phyloP scores from a whole-genome alignment of 2,888 invertebrate species.

The Bibio marci region DNA sequence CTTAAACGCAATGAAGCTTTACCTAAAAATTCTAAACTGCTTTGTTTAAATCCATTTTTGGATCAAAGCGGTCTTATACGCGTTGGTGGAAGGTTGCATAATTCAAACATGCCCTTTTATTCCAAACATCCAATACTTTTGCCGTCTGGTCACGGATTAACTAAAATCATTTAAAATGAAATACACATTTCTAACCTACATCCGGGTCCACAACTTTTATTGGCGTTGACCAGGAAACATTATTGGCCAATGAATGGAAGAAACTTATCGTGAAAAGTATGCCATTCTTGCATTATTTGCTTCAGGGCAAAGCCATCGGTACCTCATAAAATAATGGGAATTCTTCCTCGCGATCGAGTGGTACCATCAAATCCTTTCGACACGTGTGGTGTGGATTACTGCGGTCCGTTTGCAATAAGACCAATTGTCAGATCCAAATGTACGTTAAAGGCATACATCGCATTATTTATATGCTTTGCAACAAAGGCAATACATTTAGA shows the following conservation, averaged over 20 bases:
- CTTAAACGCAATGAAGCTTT: too few relatives aligned
- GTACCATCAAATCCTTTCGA: too few relatives aligned
- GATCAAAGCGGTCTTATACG: constrained; percentile 11
- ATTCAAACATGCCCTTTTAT: constrained; percentile 6
- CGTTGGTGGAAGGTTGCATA: constrained; percentile 13
- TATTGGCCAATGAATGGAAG: constrained; percentile 12
- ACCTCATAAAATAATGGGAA: too few relatives aligned
- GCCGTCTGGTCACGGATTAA: constrained; percentile 6
- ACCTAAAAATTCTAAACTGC: too few relatives aligned
- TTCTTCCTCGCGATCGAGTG: too few relatives aligned
- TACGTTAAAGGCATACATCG: constrained; percentile 2
- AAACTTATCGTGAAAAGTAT: too few relatives aligned
- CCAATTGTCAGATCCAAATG: background rate
- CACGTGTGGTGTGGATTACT: background rate
- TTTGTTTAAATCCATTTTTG: too few relatives aligned
- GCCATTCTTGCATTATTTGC: too few relatives aligned
- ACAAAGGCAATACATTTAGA: background rate
- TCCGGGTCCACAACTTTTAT: background rate
- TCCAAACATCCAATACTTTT: constrained; percentile 12
- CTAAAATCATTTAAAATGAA: background rate
- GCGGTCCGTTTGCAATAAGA: background rate
- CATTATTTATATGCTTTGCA: constrained; percentile 12
- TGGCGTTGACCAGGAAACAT: constrained; percentile 4
- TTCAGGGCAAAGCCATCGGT: too few relatives aligned
- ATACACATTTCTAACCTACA: background rate